Evolutionary conservation across 2,888 invertebrate genomes (phyloP).

Genomic region (Drosophila emarginata): DNA sequence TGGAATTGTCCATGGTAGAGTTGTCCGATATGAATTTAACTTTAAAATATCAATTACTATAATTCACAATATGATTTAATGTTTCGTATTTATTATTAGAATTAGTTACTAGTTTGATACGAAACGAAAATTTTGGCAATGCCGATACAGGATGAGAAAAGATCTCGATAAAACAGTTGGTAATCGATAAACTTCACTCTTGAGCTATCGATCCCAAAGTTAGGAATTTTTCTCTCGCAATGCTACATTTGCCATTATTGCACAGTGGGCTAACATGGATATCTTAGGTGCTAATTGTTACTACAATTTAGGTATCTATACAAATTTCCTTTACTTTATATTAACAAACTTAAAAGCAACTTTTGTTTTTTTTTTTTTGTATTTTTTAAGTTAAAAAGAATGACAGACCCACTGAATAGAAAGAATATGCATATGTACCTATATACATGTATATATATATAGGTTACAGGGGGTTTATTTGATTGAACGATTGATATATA

Average conservation of each 20-base stretch:
- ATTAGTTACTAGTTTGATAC: neutral
- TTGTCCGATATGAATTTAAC: neutral
- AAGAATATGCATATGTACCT: neutral
- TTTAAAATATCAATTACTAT: neutral
- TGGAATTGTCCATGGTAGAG: neutral
- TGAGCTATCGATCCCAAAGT: no score
- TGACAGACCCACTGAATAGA: neutral
- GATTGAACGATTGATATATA: constrained; percentile 1
- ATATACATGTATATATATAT: neutral
- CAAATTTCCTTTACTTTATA: neutral
- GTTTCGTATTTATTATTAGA: neutral
- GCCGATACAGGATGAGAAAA: neutral
- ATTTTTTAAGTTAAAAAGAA: no score
- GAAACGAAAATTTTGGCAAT: neutral
- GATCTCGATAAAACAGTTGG: neutral
- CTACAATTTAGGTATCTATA: neutral
- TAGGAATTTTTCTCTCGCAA: neutral
- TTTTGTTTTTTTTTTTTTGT: neutral
- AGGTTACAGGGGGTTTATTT: neutral
- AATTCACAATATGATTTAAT: neutral
- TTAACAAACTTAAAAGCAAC: neutral
- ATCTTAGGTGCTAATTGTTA: constrained; percentile 1
- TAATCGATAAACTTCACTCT: neutral
- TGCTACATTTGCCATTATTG: neutral
- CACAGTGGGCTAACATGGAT: neutral